phyloP scores from a whole-genome alignment of 2,888 invertebrate species.

The Synergus umbraculus region DNA sequence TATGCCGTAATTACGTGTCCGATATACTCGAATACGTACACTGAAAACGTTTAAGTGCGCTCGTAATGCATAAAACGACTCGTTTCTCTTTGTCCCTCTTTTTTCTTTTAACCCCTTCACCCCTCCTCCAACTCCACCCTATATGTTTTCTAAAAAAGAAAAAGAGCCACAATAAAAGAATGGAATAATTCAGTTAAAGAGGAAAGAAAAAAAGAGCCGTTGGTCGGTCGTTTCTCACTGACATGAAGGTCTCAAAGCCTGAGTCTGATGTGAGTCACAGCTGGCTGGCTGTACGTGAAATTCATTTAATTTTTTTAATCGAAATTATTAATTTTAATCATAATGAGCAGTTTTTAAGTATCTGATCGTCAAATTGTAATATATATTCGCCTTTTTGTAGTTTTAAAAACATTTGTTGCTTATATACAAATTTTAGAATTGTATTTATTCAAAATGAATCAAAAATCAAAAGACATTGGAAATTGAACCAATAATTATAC shows the following conservation, averaged over 20 bases:
- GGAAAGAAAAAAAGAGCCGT: not conserved
- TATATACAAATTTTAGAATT: no score
- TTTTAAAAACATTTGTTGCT: no score
- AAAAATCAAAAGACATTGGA: no score
- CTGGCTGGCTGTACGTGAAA: not conserved
- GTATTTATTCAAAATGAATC: no score
- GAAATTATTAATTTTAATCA: not conserved
- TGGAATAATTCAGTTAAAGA: not conserved
- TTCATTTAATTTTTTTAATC: not conserved
- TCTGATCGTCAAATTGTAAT: not conserved
- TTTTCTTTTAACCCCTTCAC: not conserved
- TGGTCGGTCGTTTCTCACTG: not conserved
- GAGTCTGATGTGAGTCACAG: not conserved
- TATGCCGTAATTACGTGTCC: slow-evolving; percentile 16
- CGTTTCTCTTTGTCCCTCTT: slow-evolving; percentile 14
- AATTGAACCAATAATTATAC: not conserved
- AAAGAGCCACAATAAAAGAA: not conserved
- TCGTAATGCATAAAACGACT: slow-evolving; percentile 24
- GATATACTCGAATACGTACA: slow-evolving; percentile 16
- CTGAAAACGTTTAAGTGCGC: slow-evolving; percentile 2
- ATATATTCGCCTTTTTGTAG: not conserved
- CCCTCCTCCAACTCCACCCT: not conserved
- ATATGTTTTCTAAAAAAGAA: not conserved
- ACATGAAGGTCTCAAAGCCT: not conserved
- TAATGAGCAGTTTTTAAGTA: not conserved